Percentiles rank a stretch among this genome's conserved stretches.
Conservation (phyloP, 2,113 vertebrate genomes). For the Eptesicus fuscus region DNA sequence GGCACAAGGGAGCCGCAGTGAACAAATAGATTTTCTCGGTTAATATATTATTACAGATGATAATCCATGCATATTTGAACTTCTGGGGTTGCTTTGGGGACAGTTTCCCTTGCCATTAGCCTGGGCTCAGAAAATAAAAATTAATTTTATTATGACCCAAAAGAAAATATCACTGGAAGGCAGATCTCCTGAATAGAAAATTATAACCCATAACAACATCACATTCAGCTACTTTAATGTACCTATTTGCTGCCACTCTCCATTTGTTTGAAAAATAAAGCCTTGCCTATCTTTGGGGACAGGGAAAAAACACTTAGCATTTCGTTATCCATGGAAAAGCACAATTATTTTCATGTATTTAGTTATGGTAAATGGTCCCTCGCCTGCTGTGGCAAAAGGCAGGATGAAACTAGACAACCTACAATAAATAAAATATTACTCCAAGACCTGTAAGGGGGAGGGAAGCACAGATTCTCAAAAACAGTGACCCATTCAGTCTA, state of each 20-base stretch:
- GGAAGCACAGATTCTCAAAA: background rate
- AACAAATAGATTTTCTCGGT: background rate
- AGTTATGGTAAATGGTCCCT: background rate
- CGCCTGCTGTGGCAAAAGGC: background rate
- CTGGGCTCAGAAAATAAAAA: slow-evolving; percentile 37
- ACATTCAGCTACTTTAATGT: slow-evolving; percentile 26
- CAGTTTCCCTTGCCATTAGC: slow-evolving; percentile 15
- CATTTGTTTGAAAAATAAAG: slow-evolving; percentile 33
- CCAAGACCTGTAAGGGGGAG: background rate
- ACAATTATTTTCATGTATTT: slow-evolving; percentile 8
- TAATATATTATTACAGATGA: slow-evolving; percentile 2
- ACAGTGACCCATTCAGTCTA: background rate
- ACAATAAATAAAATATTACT: background rate
- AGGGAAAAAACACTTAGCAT: background rate
- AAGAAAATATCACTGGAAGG: slow-evolving; percentile 27
- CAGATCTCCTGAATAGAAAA: background rate
- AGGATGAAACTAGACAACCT: background rate
- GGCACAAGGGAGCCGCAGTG: background rate
- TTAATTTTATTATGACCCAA: slow-evolving; percentile 38
- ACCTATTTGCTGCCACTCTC: background rate
- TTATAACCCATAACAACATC: slow-evolving; percentile 14
- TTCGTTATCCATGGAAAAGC: background rate
- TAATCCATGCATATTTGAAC: background rate
- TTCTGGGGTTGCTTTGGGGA: background rate
- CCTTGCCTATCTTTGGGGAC: background rate